phyloP scores from a whole-genome alignment of 2,113 vertebrate genomes.

The Brienomyrus brachyistius region DNA sequence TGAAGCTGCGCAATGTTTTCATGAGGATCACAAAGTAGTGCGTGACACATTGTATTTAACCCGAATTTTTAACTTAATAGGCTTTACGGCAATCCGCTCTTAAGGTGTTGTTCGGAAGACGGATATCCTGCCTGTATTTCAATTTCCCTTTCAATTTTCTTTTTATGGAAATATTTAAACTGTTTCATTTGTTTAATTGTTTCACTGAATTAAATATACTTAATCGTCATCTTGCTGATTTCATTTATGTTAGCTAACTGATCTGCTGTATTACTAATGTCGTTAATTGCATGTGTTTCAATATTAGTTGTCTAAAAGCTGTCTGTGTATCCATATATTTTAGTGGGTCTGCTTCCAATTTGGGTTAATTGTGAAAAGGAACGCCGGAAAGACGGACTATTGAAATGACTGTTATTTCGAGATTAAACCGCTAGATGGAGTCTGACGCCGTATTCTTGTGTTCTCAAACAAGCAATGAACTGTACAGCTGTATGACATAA shows the following conservation, averaged over 20 bases:
- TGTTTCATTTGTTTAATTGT: neutral
- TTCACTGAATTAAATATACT: neutral
- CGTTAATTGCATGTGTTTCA: neutral
- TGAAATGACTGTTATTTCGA: neutral
- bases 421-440: conserved; percentile 37
- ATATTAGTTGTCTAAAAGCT: neutral
- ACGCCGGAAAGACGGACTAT: neutral
- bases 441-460: neutral
- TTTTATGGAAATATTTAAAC: neutral
- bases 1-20: neutral
- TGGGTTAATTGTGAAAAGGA: neutral
- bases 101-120: neutral
- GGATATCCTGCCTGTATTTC: neutral
- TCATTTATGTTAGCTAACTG: neutral
- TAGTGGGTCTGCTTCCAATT: neutral
- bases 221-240: neutral
- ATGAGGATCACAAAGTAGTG: neutral
- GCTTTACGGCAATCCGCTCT: neutral
- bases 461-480: neutral
- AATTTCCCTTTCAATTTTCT: neutral
- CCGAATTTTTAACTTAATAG: neutral
- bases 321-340: neutral
- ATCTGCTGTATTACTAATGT: neutral
- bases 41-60: neutral
- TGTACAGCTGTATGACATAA: neutral